Evolutionary conservation across 2,888 invertebrate genomes (phyloP), one percentile per base, ranked within the genome.

Genomic region (Craniophora ligustri): DNA sequence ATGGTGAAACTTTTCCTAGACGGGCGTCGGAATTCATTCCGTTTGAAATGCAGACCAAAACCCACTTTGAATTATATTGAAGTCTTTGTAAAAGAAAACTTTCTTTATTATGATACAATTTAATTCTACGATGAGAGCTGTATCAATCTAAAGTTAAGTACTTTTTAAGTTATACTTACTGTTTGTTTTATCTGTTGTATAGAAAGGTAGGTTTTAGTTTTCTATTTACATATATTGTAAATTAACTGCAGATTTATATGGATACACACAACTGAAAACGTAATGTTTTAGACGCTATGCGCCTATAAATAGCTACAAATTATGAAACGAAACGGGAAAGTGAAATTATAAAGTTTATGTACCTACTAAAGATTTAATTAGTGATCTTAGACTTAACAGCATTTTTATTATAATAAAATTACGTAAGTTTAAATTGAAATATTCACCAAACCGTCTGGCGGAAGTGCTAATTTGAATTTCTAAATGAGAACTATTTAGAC

Each of bases 1-100:
- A 91, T 82, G 83, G 84, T 80, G 79, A 87, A 88, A 85, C 85
- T 88, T 81, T 83, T 84, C 82, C 77, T 84, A 82, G 84, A 82
- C 74, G 75, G 71, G 75, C 78, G 82, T 76, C 57, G 86, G 87
- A 87, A 89, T 89, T 88, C 81, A 85, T 87, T 89, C 79, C 84
- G 77, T 86, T 87, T 83, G 75, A 82, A 84, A 85, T 82, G 81
- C 79, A 82, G 76, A 79, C 79, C 82, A 78, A 79, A 81, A 79
- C 77, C 72, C 70, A 81, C 80, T 85, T 79, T 67, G 82, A 78
- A 86, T 86, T 85, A 81, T 86, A 87, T 84, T 86, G 75, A 85
- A 88, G 82, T 86, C 87, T 83, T 79, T 81, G 67, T 78, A 73
- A 81, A 86, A 84, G 79, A 79, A 84, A 87, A 86, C 81, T 87